Base-by-base conservation (phyloP, 2,113 vertebrate species). In the Climacteris rufus region DNA sequence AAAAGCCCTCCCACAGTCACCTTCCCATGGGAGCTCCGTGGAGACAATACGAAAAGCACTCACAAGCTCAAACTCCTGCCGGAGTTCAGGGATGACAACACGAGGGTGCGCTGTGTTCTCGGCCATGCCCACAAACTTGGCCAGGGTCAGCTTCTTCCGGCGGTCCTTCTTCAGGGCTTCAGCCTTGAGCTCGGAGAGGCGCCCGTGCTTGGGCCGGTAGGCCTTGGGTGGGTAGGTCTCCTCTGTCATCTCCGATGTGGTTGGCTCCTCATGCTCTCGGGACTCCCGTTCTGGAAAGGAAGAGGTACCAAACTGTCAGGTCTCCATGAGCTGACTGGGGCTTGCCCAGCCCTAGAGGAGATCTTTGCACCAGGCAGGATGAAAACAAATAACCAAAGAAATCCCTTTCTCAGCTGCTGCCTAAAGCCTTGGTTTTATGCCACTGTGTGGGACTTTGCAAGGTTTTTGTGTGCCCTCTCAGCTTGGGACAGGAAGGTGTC, bases 41-140 rank as follows among this genome's bases (percentile, higher is more conserved):
- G 49, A 75, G 39, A 42, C 35, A 72, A 89, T n/a, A 9, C 1
- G 3, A 75, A 15, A 35, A 49, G 68, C 57, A 98, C 99, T 97
- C 97, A 99, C 99, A 98, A 99, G 98, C 90, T 99, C 99, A 2
- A 99, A 99, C 90, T 99, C 99, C 56, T 99, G 99, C 96, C 99
- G 99, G 97, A 99, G 98, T 22, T 99, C 98, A 0, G 99, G 97
- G 3, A 94, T 96, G 21, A 97, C 49, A 0, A 98, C 95, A 1
- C 97, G 98, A 77, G 99, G 96, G n/a, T 99, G 98, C 2, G 99
- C 98, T 0, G 99, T 99, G 97, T 99, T 99, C 95, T 98, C 95
- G 0, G 98, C 95, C 30, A 98, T 97, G 13, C 98, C 98, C 37
- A 99, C 94, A 1, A 98, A 97, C 92, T 98, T 98, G 90, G 98